Evolutionary conservation across 1,140 invertebrate genomes (phyloP), one percentile per base, ranked within the genome.

Genomic region (Heliconius hermathena): DNA sequence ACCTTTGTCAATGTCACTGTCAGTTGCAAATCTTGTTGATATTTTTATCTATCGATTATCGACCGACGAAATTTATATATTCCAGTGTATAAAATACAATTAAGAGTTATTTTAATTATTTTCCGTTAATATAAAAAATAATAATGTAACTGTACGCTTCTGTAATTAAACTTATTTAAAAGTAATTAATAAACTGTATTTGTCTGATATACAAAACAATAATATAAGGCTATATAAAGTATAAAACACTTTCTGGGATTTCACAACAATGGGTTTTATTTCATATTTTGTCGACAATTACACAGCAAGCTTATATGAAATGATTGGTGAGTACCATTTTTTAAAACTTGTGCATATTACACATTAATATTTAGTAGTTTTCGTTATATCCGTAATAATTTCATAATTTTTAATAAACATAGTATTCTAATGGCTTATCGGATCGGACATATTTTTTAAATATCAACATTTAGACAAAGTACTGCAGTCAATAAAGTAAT

Each of bases 231-330:
- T 71, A 18, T 36, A 26, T 20, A 9, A 26, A 72, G 33, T 72
- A 38, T 26, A 33, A 46, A 73, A 78, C 41, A 46, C 8, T 49
- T n/a, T 49, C 66, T 78, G 76, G 72, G 82, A 80, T 87, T 82
- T 29, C 20, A 52, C 57, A 71, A 88, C 83, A 80, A 93, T 93
- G 91, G 82, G 86, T 80, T 90, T 89, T 87, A 60, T 91, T 75
- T 87, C 85, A 26, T 82, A 91, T 87, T 86, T 88, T 78, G 79
- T 91, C 74, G 88, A 90, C 82, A 91, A 91, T 81, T 92, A 91
- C 80, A 89, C 89, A 11, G 86, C 89, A 22, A 91, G 87, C 66
- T 71, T 92, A 29, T 93, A 92, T 77, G 85, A 92, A 81, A 91
- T 93, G 76, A 89, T 93, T 71, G 89, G 92, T 93, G 82, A 92